Base-by-base conservation (phyloP, 2,797 vertebrate species). In the Cyclopterus lumpus region DNA sequence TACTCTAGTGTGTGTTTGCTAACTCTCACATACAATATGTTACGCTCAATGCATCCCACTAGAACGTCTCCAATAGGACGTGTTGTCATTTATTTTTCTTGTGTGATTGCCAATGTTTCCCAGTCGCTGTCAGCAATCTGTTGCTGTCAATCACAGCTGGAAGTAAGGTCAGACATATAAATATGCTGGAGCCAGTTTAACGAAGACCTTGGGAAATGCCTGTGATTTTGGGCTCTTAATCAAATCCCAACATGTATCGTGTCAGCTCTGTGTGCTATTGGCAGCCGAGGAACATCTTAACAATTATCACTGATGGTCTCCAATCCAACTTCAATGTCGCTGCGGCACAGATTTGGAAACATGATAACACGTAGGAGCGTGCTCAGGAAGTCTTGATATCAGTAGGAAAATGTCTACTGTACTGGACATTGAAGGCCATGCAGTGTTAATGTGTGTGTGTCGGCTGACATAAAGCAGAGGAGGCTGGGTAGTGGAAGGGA, bases 401-500 rank as follows among this genome's bases (percentile, higher is more conserved):
- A 40, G 22, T 24, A 36, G 2, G 7, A 68, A 72, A 61, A 67
- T 40, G 14, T 28, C 36, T 18, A 59, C 64, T 80, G 54, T 78
- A 71, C 26, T 65, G 7, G 2, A 32, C 24, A 8, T 0, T 40
- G 32, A 64, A 63, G 59, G 38, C 32, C 48, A 6, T 71, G 22
- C 55, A 59, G 83, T 82, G 40, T 54, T 74, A 67, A 79, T 80
- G 95, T 95, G 96, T 96, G 97, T 97, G 96, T 96, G 95, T 95
- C 91, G 91, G 96, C 94, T 98, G 97, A 99, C 96, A 96, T 95
- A 96, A 97, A 97, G 96, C 97, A 99, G 97, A 81, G 94, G 94
- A 96, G 95, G 95, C 94, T 94, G 80, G 83, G 94, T 90, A 88
- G 95, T 96, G 94, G 93, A 95, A 94, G 95, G 90, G 95, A 95